Base-by-base conservation (phyloP, 2,888 invertebrate genomes). In the Ichneumoninae sp. region DNA sequence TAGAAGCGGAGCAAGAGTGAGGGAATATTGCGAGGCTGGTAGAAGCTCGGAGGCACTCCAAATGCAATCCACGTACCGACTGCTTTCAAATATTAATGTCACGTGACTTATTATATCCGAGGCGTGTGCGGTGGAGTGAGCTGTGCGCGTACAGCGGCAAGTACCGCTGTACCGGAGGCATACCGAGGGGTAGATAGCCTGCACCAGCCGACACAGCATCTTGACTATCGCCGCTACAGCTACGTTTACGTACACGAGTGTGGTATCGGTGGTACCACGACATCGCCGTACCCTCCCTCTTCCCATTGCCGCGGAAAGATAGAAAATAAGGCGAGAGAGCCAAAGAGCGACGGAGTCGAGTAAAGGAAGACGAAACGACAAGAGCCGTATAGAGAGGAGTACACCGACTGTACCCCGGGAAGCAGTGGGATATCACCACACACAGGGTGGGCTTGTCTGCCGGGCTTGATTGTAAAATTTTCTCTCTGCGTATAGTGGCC, bases 61-160 rank as follows among this genome's bases (percentile, higher is more conserved):
- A 92, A 93, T 93, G 93, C 93, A 93, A 93, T 93, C 91, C 93
- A 93, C 93, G 93, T 93, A 93, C 93, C 92, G 90, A 93, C 92
- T 93, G 92, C 92, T 93, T 93, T 93, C 93, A 93, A 93, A 93
- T 93, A 93, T 93, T 93, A 93, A 93, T 93, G 93, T 93, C 93
- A 93, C 92, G 92, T 93, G 93, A 93, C 93, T 93, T 93, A 93
- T 93, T 93, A 93, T 93, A 92, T 92, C 92, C 90, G 87, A 92
- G 91, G 91, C 91, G 89, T 91, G 92, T 90, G 90, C 91, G 89
- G 91, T 90, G 91, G 91, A 91, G 92, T 89, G 92, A 91, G 91
- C 73, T 81, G 78, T 57, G 77, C 65, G 77, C 60, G 52, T 63
- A 71, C 68, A 78, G 60, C 60, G 65, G 40, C 68, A 44, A 65